A percentile compares a stretch with the other conserved stretches of the same genome.
Evolutionary conservation across 2,113 vertebrate species (phyloP).

Genomic region (Nesogale talazaci): DNA sequence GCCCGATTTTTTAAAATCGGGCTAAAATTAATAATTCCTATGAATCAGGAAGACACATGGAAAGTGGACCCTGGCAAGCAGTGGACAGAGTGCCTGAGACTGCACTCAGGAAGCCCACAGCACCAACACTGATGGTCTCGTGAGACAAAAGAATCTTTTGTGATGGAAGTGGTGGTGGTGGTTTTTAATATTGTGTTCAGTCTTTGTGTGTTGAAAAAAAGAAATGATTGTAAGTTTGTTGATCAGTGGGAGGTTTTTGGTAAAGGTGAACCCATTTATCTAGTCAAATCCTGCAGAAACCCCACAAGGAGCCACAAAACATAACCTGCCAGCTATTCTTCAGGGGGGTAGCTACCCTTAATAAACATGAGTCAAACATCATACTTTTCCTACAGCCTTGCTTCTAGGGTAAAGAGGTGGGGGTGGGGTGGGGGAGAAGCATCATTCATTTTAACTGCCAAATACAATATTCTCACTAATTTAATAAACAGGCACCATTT

Average conservation of each 20-base stretch:
- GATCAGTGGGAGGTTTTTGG: slow-evolving; percentile 38
- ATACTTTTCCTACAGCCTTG: slow-evolving; percentile 74
- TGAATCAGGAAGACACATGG: slow-evolving; percentile 24
- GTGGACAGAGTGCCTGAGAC: not conserved
- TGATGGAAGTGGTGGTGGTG: too few relatives aligned
- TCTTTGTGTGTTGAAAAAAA: not conserved
- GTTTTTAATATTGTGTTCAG: not conserved
- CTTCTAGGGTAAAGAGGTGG: slow-evolving; percentile 52
- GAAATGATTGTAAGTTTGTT: slow-evolving; percentile 58
- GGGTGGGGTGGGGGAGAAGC: slow-evolving; percentile 48
- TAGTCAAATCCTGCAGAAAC: slow-evolving; percentile 73
- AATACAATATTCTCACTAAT: slow-evolving; percentile 79
- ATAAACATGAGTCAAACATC: slow-evolving; percentile 81
- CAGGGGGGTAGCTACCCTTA: slow-evolving; percentile 78
- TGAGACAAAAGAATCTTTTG: not conserved
- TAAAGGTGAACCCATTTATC: slow-evolving; percentile 68
- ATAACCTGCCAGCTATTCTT: slow-evolving; percentile 81
- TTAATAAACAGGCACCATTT: slow-evolving; percentile 84
- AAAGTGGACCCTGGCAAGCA: not conserved
- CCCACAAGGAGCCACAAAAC: slow-evolving; percentile 65
- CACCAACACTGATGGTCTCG: not conserved
- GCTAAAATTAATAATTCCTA: slow-evolving; percentile 59
- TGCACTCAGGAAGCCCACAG: not conserved
- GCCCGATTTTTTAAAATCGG: slow-evolving; percentile 44
- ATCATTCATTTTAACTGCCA: slow-evolving; percentile 85